These are phyloP conservation scores for Hirtodrosophila alboralis DNA, from an alignment of 2,888 invertebrate species.

Conservation along the genomic window DNA sequence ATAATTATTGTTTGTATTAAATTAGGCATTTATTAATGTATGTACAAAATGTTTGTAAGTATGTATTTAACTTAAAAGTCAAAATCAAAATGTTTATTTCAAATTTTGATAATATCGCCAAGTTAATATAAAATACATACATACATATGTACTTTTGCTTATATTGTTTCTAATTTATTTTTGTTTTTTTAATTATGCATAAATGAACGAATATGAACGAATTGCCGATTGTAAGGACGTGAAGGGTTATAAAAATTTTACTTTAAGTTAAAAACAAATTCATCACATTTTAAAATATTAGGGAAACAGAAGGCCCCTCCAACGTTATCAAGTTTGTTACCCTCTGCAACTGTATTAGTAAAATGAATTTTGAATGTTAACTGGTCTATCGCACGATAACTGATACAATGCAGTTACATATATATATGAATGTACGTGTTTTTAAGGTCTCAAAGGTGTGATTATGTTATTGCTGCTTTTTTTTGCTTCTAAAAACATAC, in stretches of 20 bases:
- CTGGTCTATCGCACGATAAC: not conserved
- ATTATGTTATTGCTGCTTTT: slow-evolving; percentile 1
- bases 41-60: slow-evolving; percentile 12
- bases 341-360: no score
- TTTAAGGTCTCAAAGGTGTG: slow-evolving; percentile 8
- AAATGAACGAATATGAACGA: slow-evolving; percentile 60
- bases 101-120: slow-evolving; percentile 23
- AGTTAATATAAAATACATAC: slow-evolving; percentile 33
- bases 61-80: slow-evolving; percentile 19
- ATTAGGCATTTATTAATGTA: slow-evolving; percentile 13
- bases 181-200: slow-evolving; percentile 55
- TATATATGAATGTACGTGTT: slow-evolving; percentile 12
- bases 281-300: no score
- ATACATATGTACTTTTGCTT: slow-evolving; percentile 3
- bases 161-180: slow-evolving; percentile 1
- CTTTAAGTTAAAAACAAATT: no score
- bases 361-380: no score
- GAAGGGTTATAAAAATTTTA: not conserved
- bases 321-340: no score
- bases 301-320: no score
- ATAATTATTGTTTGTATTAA: slow-evolving; percentile 10
- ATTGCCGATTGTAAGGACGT: slow-evolving; percentile 17
- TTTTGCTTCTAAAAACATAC: not conserved
- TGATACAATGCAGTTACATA: slow-evolving; percentile 6
- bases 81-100: slow-evolving; percentile 30